Percentiles rank a stretch among this genome's conserved stretches.
Conservation (phyloP, 37 sponge, comb jelly and placozoan genomes). For the Halisarca cf. caerulea region DNA sequence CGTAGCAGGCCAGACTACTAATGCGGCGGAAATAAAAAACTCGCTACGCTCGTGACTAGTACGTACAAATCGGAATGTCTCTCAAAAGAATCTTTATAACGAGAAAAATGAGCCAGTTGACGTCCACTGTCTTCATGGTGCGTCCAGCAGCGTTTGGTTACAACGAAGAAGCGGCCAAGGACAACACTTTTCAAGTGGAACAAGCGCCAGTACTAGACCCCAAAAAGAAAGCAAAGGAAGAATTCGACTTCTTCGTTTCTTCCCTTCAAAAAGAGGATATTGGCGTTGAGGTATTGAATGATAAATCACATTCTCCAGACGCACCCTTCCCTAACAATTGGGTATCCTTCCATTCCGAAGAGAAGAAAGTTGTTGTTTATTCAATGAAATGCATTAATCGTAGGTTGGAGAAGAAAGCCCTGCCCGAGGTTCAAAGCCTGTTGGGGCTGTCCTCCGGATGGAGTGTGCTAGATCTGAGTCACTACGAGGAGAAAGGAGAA, state of each 20-base stretch:
- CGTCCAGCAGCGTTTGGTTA: slow-evolving; percentile 48
- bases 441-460: not conserved
- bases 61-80: no score
- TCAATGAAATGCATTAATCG: slow-evolving; percentile 64
- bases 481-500: slow-evolving; percentile 47
- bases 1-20: no score
- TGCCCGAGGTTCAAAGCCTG: slow-evolving; percentile 34
- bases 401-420: slow-evolving; percentile 38
- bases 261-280: slow-evolving; percentile 29
- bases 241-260: slow-evolving; percentile 54
- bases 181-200: slow-evolving; percentile 60
- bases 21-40: no score
- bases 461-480: slow-evolving; percentile 50
- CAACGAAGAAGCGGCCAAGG: slow-evolving; percentile 52
- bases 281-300: slow-evolving; percentile 35
- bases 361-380: slow-evolving; percentile 42
- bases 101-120: slow-evolving; percentile 33
- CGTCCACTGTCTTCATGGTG: slow-evolving; percentile 61
- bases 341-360: slow-evolving; percentile 62
- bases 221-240: slow-evolving; percentile 24
- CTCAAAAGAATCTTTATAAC: no score
- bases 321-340: slow-evolving; percentile 85
- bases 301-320: slow-evolving; percentile 50
- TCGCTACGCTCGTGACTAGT: no score
- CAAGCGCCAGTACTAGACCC: not conserved